A percentile compares a stretch with the other conserved stretches of the same genome.
Evolutionary conservation across 2,113 vertebrate genomes (phyloP).

Genomic region (Balaeniceps rex): DNA sequence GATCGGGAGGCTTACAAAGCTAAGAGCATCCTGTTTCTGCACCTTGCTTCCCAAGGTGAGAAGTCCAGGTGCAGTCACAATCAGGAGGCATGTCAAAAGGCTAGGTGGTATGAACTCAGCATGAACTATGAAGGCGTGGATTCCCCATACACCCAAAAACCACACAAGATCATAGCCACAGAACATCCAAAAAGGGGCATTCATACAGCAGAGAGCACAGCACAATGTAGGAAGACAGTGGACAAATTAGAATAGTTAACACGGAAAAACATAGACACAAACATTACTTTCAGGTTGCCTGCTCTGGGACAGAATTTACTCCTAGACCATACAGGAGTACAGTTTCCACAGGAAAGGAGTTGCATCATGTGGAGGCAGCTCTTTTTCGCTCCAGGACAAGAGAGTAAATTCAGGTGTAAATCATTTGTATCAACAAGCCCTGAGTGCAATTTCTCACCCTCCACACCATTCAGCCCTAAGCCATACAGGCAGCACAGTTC

Average conservation of each 20-base stretch:
- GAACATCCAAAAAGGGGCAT: neutral
- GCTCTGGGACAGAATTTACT: neutral
- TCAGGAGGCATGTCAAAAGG: neutral
- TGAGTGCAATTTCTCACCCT: neutral
- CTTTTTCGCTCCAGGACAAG: constrained; percentile 3
- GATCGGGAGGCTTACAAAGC: neutral
- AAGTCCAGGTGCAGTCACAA: neutral
- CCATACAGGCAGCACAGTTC: neutral
- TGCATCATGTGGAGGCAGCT: neutral
- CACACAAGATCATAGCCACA: neutral
- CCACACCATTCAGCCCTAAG: neutral
- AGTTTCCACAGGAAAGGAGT: neutral
- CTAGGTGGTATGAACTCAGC: neutral
- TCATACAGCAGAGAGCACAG: neutral
- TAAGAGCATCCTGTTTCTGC: neutral
- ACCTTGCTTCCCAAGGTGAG: neutral
- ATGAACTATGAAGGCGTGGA: neutral
- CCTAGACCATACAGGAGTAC: neutral
- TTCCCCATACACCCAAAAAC: neutral
- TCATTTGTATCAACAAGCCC: constrained; percentile 30
- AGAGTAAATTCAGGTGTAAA: constrained; percentile 30
- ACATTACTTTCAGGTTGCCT: neutral
- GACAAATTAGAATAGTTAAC: neutral
- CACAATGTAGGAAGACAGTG: neutral
- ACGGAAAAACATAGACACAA: neutral